A percentile compares a stretch with the other conserved stretches of the same genome.
These are phyloP conservation scores for Stenurella melanura DNA, from an alignment of 2,888 invertebrate species.

Conservation along the genomic window DNA sequence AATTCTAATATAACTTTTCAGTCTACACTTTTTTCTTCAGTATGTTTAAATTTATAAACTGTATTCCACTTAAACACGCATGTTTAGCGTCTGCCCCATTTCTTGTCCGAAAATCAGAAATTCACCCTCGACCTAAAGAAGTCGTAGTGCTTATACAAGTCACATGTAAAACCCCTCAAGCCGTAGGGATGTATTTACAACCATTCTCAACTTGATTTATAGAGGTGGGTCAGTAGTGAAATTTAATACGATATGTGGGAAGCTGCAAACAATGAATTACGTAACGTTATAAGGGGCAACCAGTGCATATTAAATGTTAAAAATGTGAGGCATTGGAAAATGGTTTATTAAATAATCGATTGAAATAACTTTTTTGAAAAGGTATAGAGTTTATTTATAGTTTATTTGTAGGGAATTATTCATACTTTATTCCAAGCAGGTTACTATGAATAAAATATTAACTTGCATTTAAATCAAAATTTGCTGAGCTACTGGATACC, in stretches of 20 bases:
- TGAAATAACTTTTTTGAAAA: no score
- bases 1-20: no score
- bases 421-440: no score
- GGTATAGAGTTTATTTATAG: no score
- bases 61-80: neutral
- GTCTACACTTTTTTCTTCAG: no score
- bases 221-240: constrained; percentile 38
- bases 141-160: constrained; percentile 16
- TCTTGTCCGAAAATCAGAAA: constrained; percentile 32
- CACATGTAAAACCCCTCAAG: constrained; percentile 27
- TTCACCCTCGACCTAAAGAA: constrained; percentile 36
- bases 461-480: no score
- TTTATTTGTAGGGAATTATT: no score
- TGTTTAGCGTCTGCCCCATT: neutral
- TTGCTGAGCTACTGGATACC: no score
- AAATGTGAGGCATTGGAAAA: neutral
- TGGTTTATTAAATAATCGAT: no score
- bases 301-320: constrained; percentile 10
- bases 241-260: constrained; percentile 34
- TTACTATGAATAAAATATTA: no score
- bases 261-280: constrained; percentile 26
- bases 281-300: neutral
- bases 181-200: constrained; percentile 38
- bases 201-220: constrained; percentile 35
- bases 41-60: neutral